Conservation (phyloP, 2,888 invertebrate species). For the Microctonus brassicae region DNA sequence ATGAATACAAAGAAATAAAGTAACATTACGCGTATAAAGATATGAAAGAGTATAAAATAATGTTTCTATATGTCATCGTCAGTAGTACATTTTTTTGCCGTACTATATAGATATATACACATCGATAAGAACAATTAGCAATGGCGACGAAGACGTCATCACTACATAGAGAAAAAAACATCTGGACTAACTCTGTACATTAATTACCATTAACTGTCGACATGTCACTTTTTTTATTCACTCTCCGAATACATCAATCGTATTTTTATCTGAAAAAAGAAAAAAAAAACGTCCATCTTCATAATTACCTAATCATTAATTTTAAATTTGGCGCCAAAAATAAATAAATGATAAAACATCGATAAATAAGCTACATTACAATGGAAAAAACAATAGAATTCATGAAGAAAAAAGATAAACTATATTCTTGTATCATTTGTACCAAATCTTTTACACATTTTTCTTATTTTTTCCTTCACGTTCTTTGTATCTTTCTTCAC, state of each 20-base stretch:
- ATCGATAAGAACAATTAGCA: neutral
- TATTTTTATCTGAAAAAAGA: neutral
- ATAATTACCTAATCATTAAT: neutral
- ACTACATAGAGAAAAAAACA: neutral
- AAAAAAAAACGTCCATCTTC: neutral
- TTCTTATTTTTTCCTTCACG: constrained; percentile 10
- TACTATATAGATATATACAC: neutral
- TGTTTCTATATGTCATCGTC: neutral
- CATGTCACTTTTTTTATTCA: too few relatives aligned
- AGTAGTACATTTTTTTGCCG: neutral
- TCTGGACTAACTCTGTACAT: neutral
- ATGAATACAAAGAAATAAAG: too few relatives aligned
- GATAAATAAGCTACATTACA: neutral
- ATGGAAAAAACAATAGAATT: constrained; percentile 25
- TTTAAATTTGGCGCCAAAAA: neutral
- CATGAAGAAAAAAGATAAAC: constrained; percentile 34
- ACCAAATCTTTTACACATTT: constrained; percentile 32
- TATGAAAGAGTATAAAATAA: too few relatives aligned
- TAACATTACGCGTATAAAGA: neutral
- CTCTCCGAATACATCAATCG: too few relatives aligned
- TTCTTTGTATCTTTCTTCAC: constrained; percentile 8
- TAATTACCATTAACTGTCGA: too few relatives aligned
- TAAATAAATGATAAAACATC: neutral
- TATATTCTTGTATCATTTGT: constrained; percentile 34
- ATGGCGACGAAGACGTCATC: neutral